These are phyloP conservation scores for Xiphophorus birchmanni DNA, from an alignment of 2,797 vertebrate genomes.

Conservation along the genomic window DNA sequence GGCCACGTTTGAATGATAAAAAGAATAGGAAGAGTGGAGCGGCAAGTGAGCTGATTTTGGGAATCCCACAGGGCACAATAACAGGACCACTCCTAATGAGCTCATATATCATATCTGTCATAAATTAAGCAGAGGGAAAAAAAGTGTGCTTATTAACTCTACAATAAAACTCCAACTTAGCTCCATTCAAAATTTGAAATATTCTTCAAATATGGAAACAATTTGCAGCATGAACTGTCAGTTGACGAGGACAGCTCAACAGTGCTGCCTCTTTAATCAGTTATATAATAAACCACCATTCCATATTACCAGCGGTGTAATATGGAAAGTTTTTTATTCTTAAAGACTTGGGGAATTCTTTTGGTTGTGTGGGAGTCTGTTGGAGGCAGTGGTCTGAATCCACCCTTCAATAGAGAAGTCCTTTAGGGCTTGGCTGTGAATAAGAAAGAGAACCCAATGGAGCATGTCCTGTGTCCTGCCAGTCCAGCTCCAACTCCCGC, in stretches of 20 bases:
- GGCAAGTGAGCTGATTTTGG: conserved; percentile 49
- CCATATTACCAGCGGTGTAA: conserved; percentile 25
- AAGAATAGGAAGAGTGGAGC: conserved; percentile 67
- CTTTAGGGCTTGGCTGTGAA: conserved; percentile 59
- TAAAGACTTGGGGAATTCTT: conserved; percentile 73
- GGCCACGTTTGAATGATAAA: conserved; percentile 70
- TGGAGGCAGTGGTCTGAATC: conserved; percentile 75
- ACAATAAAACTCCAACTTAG: conserved; percentile 25
- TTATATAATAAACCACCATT: conserved; percentile 49
- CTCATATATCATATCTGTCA: conserved; percentile 76
- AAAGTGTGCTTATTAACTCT: conserved; percentile 52
- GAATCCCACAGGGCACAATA: conserved; percentile 71
- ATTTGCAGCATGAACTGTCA: conserved; percentile 48
- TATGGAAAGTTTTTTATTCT: conserved; percentile 48
- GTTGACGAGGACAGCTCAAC: conserved; percentile 46
- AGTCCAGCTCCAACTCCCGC: conserved; percentile 52
- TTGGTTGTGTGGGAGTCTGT: conserved; percentile 75
- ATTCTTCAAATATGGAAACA: conserved; percentile 33
- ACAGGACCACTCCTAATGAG: conserved; percentile 75
- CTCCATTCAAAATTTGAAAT: conserved; percentile 46
- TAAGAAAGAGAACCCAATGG: conserved; percentile 73
- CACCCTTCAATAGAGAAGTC: conserved; percentile 74
- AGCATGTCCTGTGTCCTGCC: conserved; percentile 73
- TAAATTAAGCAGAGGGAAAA: conserved; percentile 53
- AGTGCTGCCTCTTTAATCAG: conserved; percentile 32